These are phyloP conservation scores for Diorhabda sublineata DNA, from an alignment of 1,140 invertebrate genomes.

Conservation along the genomic window DNA sequence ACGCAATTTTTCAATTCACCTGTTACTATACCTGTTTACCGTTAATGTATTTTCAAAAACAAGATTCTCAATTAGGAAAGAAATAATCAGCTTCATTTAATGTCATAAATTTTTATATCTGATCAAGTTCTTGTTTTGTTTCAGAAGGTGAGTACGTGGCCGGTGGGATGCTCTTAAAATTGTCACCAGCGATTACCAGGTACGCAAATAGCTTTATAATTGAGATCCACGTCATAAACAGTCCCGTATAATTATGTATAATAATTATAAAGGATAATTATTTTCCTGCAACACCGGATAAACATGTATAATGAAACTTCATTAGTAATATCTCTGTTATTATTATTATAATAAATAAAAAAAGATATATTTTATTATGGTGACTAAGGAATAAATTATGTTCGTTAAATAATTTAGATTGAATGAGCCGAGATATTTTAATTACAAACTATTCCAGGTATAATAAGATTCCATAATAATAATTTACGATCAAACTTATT, in stretches of 20 bases:
- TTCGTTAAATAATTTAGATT: not conserved
- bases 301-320: slow-evolving; percentile 41
- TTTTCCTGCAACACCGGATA: slow-evolving; percentile 41
- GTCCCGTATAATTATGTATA: slow-evolving; percentile 26
- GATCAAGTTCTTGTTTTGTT: slow-evolving; percentile 32
- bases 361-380: slow-evolving; percentile 14
- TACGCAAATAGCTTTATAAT: slow-evolving; percentile 44
- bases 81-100: too few species aligned
- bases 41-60: too few species aligned
- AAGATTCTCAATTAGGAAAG: too few species aligned
- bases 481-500: too few species aligned
- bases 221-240: slow-evolving; percentile 30
- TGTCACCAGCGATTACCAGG: slow-evolving; percentile 31
- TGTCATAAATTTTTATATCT: not conserved
- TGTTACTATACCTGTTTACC: too few species aligned
- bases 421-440: not conserved
- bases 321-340: slow-evolving; percentile 28
- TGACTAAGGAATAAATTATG: slow-evolving; percentile 4
- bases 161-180: slow-evolving; percentile 5
- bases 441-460: not conserved
- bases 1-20: too few species aligned
- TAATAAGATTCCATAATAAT: not conserved
- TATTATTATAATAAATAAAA: slow-evolving; percentile 13
- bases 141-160: slow-evolving; percentile 37
- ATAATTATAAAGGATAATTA: slow-evolving; percentile 40